These are phyloP conservation scores for Drosophila kuntzei DNA, from an alignment of 2,888 invertebrate genomes.

Conservation along the genomic window DNA sequence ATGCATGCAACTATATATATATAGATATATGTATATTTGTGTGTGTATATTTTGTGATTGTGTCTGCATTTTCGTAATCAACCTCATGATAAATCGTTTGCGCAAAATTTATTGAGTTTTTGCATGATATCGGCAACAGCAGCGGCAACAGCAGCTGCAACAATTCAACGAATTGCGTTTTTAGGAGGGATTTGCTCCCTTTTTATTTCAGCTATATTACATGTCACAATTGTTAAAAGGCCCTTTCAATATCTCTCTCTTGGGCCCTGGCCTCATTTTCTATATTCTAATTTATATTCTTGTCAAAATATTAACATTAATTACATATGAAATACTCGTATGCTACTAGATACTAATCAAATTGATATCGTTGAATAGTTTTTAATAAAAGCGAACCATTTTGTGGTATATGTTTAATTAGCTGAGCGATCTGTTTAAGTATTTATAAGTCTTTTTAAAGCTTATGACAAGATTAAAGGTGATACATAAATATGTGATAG, in stretches of 20 bases:
- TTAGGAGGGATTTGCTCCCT: background rate
- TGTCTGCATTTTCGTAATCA: conserved; percentile 82
- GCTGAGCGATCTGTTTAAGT: background rate
- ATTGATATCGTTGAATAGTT: background rate
- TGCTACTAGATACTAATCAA: background rate
- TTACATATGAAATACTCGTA: background rate
- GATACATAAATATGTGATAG: no score
- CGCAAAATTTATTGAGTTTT: conserved; percentile 80
- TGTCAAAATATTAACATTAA: background rate
- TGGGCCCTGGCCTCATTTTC: conserved; percentile 2
- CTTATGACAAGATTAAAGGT: background rate
- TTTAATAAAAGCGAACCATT: background rate
- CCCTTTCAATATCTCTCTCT: conserved; percentile 7
- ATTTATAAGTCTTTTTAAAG: background rate
- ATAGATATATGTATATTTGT: conserved; percentile 21
- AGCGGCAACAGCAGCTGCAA: conserved; percentile 50
- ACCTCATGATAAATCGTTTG: conserved; percentile 83
- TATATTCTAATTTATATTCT: background rate
- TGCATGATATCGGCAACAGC: conserved; percentile 73
- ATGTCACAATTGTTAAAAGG: conserved; percentile 8
- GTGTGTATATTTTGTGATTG: conserved; percentile 48
- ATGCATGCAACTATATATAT: conserved; percentile 66
- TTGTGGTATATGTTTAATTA: background rate
- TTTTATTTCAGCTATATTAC: conserved; percentile 4
- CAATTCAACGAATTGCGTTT: conserved; percentile 43